phyloP scores from a whole-genome alignment of 2,797 vertebrate genomes.

The Notamacropus eugenii region DNA sequence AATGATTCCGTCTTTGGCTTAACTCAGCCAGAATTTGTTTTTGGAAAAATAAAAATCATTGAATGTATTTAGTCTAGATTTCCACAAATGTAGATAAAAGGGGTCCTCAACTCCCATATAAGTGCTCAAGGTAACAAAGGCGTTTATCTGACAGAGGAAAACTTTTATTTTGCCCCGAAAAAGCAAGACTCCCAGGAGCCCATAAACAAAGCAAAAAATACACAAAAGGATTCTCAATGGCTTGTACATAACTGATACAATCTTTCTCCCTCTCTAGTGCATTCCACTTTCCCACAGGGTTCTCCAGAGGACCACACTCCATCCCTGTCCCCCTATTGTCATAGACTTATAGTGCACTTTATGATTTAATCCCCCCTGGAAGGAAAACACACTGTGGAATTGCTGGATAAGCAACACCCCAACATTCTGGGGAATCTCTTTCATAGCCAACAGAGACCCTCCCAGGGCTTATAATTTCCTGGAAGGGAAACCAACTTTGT shows the following conservation, averaged over 20 bases:
- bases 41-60: background rate
- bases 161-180: background rate
- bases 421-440: background rate
- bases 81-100: background rate
- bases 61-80: background rate
- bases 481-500: background rate
- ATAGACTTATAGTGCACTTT: background rate
- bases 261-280: too few relatives aligned
- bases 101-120: background rate
- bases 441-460: background rate
- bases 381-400: background rate
- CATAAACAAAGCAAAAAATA: background rate
- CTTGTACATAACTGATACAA: background rate
- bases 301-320: background rate
- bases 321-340: background rate
- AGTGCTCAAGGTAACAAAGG: background rate
- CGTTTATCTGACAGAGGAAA: background rate
- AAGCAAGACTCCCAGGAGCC: background rate
- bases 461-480: background rate
- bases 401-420: background rate
- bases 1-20: background rate
- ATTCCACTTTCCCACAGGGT: accelerated
- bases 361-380: background rate
- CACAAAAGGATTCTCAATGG: background rate
- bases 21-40: background rate